Conservation (phyloP, 2,797 vertebrate genomes). For the Platalea minor region DNA sequence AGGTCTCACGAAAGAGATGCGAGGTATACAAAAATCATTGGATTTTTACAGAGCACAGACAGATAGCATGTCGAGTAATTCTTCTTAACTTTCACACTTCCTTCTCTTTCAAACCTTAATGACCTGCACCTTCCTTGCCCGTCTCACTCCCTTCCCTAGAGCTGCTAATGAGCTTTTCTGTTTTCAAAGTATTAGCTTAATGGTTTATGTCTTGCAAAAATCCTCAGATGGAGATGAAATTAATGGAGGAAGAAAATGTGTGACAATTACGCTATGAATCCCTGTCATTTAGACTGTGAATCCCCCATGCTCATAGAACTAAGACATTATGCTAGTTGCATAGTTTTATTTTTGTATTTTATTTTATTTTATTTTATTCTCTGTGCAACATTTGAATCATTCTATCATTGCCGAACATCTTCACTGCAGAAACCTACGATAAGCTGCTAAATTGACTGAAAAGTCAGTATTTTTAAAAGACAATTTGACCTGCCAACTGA, state of each 20-base stretch:
- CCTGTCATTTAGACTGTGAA: background rate
- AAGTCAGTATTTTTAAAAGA: background rate
- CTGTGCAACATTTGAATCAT: background rate
- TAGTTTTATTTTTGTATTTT: background rate
- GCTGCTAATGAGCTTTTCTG: slow-evolving; percentile 42
- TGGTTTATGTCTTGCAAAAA: background rate
- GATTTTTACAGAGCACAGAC: background rate
- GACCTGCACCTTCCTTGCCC: background rate
- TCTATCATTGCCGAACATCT: background rate
- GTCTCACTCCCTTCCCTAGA: background rate
- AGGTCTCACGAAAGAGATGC: background rate
- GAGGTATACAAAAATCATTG: background rate
- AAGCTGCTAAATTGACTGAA: background rate
- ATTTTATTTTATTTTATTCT: background rate
- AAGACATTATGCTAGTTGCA: background rate
- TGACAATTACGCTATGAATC: background rate
- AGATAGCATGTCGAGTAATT: background rate
- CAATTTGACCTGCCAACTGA: background rate
- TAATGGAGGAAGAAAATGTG: slow-evolving; percentile 7
- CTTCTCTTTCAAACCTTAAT: slow-evolving; percentile 6
- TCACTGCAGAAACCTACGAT: background rate
- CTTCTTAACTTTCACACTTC: background rate
- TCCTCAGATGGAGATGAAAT: background rate
- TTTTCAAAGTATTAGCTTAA: background rate
- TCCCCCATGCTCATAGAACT: background rate